A percentile compares a stretch with the other conserved stretches of the same genome.
These are phyloP conservation scores for Trichogramma pretiosum DNA, from an alignment of 1,140 invertebrate genomes.

Conservation along the genomic window DNA sequence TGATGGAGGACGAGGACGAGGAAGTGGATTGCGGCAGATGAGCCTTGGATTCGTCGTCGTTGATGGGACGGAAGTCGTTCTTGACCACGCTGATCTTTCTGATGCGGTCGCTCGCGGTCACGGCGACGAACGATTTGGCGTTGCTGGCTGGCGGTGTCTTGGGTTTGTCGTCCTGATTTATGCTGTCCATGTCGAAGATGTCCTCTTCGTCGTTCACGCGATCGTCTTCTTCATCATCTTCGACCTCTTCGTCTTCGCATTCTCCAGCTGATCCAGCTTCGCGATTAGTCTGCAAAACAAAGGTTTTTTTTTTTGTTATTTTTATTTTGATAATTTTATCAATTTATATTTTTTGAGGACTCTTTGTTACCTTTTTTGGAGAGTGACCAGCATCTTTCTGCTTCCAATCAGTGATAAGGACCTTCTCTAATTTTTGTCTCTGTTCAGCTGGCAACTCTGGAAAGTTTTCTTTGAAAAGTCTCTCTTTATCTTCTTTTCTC, in stretches of 20 bases:
- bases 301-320: not conserved
- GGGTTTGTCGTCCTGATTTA: constrained; percentile 45
- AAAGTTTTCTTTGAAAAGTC: constrained; percentile 43
- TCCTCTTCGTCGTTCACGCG: constrained; percentile 44
- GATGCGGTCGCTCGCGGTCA: constrained; percentile 37
- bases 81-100: constrained; percentile 46
- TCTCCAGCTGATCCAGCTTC: constrained; percentile 7
- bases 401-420: constrained; percentile 38
- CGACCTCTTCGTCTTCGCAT: constrained; percentile 12
- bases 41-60: constrained; percentile 29
- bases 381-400: constrained; percentile 10
- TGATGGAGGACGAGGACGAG: constrained; percentile 23
- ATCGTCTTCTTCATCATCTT: constrained; percentile 25
- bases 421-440: constrained; percentile 38
- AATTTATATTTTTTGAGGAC: too few species aligned
- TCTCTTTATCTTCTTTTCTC: constrained; percentile 39
- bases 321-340: not conserved
- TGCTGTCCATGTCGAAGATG: constrained; percentile 60
- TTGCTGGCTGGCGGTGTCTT: constrained; percentile 20
- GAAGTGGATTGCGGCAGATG: constrained; percentile 9
- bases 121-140: constrained; percentile 40
- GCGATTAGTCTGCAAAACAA: not conserved
- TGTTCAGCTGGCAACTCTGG: constrained; percentile 40
- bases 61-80: constrained; percentile 53
- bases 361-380: constrained; percentile 6